Percentiles rank a stretch among this genome's conserved stretches.
phyloP scores from a whole-genome alignment of 2,113 vertebrate species.

The Axis porcinus region DNA sequence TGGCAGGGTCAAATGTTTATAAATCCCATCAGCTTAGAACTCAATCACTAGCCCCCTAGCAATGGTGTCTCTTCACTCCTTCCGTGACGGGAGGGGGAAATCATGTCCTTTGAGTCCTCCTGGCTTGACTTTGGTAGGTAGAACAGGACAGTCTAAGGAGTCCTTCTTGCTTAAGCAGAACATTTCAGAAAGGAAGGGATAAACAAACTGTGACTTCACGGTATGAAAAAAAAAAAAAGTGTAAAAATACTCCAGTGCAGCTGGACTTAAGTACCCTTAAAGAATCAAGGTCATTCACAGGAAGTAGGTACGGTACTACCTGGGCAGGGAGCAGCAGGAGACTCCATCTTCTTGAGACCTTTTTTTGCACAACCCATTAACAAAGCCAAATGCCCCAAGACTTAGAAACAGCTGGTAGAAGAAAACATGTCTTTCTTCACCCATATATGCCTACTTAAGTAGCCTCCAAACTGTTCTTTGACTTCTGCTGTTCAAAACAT shows the following conservation, averaged over 20 bases:
- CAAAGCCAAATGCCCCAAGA: not conserved
- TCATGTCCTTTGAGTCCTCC: not conserved
- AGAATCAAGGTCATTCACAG: not conserved
- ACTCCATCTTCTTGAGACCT: not conserved
- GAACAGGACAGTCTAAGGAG: not conserved
- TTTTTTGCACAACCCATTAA: not conserved
- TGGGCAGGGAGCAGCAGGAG: not conserved
- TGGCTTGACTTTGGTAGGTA: not conserved
- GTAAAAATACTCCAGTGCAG: not conserved
- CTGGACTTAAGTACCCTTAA: not conserved
- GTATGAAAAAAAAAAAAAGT: not conserved
- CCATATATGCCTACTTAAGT: not conserved
- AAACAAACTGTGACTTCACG: not conserved
- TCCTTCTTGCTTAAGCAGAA: not conserved
- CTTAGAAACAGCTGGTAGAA: not conserved
- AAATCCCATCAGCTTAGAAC: not conserved
- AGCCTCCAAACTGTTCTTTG: not conserved
- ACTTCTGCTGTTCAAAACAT: not conserved
- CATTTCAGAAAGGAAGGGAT: not conserved
- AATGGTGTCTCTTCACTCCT: not conserved
- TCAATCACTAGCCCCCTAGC: not conserved
- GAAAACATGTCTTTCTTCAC: not conserved
- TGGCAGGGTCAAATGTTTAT: not conserved
- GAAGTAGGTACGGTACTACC: not conserved
- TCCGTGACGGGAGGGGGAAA: not conserved